These are phyloP conservation scores for Heterocephalus glaber DNA, from an alignment of 2,113 vertebrate species.

Conservation along the genomic window DNA sequence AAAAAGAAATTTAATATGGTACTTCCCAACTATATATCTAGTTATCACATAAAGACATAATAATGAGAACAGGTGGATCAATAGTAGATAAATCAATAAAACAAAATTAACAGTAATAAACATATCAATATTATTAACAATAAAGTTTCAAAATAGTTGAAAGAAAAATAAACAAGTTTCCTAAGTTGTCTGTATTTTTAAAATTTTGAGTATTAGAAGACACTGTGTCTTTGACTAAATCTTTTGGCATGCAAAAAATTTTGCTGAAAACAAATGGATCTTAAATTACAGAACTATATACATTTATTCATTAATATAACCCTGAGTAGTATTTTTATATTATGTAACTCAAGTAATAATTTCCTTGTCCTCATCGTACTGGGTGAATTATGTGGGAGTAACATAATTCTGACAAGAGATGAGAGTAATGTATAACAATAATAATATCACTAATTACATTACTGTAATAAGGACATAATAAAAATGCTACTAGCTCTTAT, in stretches of 20 bases:
- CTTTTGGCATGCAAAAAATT: not conserved
- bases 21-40: not conserved
- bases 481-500: slow-evolving; percentile 80
- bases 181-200: not conserved
- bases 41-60: not conserved
- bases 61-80: not conserved
- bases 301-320: slow-evolving; percentile 45
- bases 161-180: not conserved
- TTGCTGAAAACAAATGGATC: not conserved
- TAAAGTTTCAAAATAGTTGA: not conserved
- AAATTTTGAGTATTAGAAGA: slow-evolving; percentile 7
- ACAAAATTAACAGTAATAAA: not conserved
- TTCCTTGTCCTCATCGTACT: slow-evolving; percentile 71
- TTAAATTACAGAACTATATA: not conserved
- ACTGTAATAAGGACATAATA: slow-evolving; percentile 79
- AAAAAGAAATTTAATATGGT: not conserved
- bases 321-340: slow-evolving; percentile 45
- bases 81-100: not conserved
- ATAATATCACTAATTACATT: slow-evolving; percentile 82
- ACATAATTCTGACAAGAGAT: slow-evolving; percentile 77
- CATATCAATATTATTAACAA: not conserved
- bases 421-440: slow-evolving; percentile 77
- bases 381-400: slow-evolving; percentile 75
- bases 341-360: slow-evolving; percentile 72
- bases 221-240: not conserved